Conservation (phyloP, 2,888 invertebrate species). For the Norana najaformis region DNA sequence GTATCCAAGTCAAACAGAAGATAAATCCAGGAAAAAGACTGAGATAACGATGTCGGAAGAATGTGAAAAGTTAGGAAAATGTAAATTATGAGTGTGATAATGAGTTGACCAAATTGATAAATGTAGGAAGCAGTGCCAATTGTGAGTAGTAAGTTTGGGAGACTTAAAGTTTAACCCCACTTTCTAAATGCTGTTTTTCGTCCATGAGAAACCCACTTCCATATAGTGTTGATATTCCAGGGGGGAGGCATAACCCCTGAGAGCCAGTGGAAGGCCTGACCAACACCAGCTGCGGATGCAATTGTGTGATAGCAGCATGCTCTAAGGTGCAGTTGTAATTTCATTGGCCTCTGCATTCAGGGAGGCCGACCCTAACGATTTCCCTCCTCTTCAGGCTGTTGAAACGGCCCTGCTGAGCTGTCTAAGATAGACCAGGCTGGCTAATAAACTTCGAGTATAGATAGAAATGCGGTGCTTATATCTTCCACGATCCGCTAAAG, state of each 20-base stretch:
- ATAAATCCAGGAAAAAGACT: no score
- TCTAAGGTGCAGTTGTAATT: not conserved
- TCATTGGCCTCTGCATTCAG: not conserved
- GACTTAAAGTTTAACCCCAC: no score
- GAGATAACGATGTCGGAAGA: no score
- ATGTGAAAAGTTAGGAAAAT: no score
- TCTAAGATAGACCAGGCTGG: not conserved
- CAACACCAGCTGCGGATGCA: not conserved
- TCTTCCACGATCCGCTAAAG: not conserved
- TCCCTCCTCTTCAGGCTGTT: not conserved
- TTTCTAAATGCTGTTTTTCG: no score
- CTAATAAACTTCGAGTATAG: not conserved
- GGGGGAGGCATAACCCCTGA: not conserved
- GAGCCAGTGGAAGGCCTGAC: no score
- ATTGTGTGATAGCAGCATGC: not conserved
- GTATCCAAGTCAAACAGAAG: no score
- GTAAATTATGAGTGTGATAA: no score
- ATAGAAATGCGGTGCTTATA: not conserved
- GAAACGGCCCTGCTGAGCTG: not conserved
- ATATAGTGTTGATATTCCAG: not conserved
- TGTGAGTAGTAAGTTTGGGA: no score
- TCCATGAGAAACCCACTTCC: no score
- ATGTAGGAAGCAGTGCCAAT: no score
- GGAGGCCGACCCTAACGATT: not conserved
- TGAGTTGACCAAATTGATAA: no score